Conservation (phyloP, 2,797 vertebrate species). For the Taenioides sp. region DNA sequence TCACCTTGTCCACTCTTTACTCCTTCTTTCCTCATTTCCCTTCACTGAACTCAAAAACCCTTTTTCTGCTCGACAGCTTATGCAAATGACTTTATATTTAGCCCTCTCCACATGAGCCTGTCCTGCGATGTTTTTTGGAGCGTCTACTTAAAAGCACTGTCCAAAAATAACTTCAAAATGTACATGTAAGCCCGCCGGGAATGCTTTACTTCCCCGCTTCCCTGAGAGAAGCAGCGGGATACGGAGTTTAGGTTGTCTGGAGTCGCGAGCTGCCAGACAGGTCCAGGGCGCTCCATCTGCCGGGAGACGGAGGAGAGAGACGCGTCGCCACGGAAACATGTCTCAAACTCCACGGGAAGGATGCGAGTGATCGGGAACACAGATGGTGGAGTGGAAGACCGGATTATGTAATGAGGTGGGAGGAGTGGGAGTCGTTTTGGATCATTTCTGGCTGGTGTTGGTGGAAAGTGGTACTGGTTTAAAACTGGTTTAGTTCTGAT, state of each 20-base stretch:
- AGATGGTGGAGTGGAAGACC: not conserved
- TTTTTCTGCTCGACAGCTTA: conserved; percentile 17
- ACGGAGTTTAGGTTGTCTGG: conserved; percentile 51
- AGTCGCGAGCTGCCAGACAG: conserved; percentile 70
- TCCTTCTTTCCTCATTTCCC: not conserved
- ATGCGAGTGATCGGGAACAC: conserved; percentile 14
- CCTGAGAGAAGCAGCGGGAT: conserved; percentile 39
- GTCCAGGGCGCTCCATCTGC: conserved; percentile 72
- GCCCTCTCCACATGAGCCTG: conserved; percentile 36
- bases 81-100: conserved; percentile 57
- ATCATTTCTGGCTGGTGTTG: no score
- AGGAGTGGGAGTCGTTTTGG: not conserved
- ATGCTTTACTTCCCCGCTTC: conserved; percentile 5
- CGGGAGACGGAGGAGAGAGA: conserved; percentile 48
- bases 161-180: conserved; percentile 47
- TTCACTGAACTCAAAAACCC: not conserved
- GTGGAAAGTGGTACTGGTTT: not conserved
- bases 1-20: no score
- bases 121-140: conserved; percentile 44
- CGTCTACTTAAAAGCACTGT: conserved; percentile 33
- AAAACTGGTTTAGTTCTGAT: not conserved
- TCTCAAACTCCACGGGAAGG: conserved; percentile 7
- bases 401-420: conserved; percentile 3
- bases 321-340: conserved; percentile 45
- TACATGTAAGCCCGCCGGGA: not conserved